Percentiles rank a stretch among this genome's conserved stretches.
phyloP scores from a whole-genome alignment of 2,888 invertebrate species.

The Dicyrtomina minuta region DNA sequence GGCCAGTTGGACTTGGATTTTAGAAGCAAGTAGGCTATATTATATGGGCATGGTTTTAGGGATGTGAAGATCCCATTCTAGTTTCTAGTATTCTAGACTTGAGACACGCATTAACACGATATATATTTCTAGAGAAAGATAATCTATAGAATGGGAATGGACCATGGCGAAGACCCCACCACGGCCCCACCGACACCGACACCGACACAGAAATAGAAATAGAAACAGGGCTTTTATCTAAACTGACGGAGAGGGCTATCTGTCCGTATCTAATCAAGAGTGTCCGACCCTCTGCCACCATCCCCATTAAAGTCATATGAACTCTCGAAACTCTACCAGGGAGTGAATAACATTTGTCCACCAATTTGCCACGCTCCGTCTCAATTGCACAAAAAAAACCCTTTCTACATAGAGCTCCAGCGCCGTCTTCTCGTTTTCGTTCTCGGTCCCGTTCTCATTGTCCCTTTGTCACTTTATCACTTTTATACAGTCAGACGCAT shows the following conservation, averaged over 20 bases:
- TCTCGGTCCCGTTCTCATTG: not conserved
- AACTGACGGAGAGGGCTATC: conserved; percentile 3
- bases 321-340: not conserved
- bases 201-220: not conserved
- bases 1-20: too few relatives aligned
- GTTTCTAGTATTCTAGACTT: too few relatives aligned
- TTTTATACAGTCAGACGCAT: too few relatives aligned
- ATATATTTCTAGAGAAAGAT: too few relatives aligned
- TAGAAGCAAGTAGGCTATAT: not conserved
- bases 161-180: not conserved
- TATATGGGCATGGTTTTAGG: too few relatives aligned
- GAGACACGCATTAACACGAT: conserved; percentile 9
- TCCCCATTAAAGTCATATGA: conserved; percentile 30
- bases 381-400: not conserved
- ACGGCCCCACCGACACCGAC: not conserved
- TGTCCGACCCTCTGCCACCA: conserved; percentile 27
- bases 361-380: conserved; percentile 25
- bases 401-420: not conserved
- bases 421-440: not conserved
- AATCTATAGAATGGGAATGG: conserved; percentile 1
- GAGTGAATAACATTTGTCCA: conserved; percentile 30
- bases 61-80: not conserved
- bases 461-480: conserved; percentile 1
- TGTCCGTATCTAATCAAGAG: conserved; percentile 25
- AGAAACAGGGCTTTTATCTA: too few relatives aligned